Evolutionary conservation across 2,888 invertebrate species (phyloP).

Genomic region (Caenorhabditis angaria): DNA sequence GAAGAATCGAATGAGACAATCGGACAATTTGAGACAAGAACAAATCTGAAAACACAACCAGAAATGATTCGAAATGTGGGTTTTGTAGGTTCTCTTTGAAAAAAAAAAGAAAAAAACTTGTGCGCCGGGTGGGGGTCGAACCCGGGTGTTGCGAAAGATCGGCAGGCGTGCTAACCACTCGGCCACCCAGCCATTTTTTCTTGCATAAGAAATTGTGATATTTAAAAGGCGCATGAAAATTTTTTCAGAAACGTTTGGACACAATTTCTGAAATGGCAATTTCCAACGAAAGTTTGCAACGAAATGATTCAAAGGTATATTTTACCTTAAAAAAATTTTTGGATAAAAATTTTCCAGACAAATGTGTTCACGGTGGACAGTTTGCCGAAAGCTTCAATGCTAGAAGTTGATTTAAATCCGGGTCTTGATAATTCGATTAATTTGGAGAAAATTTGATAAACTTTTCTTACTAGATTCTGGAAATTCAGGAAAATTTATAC

Average conservation of each 20-base stretch:
- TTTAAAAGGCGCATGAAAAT: no score
- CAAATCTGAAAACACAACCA: no score
- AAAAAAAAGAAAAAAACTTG: no score
- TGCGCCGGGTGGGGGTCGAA: no score
- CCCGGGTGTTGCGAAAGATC: background rate
- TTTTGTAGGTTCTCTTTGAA: no score
- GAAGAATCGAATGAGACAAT: constrained; percentile 13
- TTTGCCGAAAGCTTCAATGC: background rate
- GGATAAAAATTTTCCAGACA: constrained; percentile 23
- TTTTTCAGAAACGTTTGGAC: constrained; percentile 48
- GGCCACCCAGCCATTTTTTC: background rate
- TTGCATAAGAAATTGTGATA: background rate
- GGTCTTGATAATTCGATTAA: constrained; percentile 50
- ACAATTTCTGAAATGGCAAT: constrained; percentile 49
- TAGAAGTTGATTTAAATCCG: constrained; percentile 53
- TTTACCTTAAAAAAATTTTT: background rate
- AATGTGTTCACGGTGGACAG: constrained; percentile 33
- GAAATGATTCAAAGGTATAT: constrained; percentile 52
- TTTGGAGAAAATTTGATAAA: constrained; percentile 48
- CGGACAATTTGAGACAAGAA: constrained; percentile 11
- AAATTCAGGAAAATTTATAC: no score
- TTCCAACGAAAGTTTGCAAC: constrained; percentile 42
- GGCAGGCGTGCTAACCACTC: background rate
- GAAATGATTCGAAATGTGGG: constrained; percentile 16
- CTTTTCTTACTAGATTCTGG: no score